phyloP scores from a whole-genome alignment of 2,113 vertebrate genomes.

The Gavialis gangeticus region DNA sequence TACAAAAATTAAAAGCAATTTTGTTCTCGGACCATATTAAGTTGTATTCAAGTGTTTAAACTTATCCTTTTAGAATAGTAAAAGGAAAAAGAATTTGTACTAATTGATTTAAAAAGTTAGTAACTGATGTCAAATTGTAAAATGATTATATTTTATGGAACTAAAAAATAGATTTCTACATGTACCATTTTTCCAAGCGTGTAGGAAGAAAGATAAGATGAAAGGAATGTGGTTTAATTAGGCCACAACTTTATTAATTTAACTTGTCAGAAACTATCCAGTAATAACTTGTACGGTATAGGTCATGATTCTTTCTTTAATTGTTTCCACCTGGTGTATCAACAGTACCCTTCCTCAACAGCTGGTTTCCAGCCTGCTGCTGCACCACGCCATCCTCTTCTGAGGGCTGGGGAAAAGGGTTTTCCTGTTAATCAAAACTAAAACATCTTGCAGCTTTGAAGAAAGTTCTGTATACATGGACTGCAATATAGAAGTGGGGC shows the following conservation, averaged over 20 bases:
- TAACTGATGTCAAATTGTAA: background rate
- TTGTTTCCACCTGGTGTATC: background rate
- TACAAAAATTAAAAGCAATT: background rate
- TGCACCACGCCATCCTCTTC: too few relatives aligned
- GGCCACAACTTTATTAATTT: background rate
- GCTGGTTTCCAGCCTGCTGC: too few relatives aligned
- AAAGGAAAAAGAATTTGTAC: background rate
- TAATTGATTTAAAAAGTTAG: background rate
- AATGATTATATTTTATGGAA: background rate
- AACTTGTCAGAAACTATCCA: background rate
- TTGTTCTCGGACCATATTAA: background rate
- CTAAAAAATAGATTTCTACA: background rate
- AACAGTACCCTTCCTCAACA: too few relatives aligned
- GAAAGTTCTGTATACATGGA: background rate
- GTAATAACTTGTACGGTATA: background rate
- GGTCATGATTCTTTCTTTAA: background rate
- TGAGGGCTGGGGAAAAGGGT: too few relatives aligned
- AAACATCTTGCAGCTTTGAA: background rate
- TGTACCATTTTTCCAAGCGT: background rate
- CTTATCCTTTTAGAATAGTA: constrained; percentile 1
- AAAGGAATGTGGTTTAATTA: background rate
- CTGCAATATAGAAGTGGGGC: background rate
- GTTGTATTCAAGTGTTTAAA: background rate
- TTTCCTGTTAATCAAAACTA: background rate
- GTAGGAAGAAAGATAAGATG: background rate